A percentile compares a stretch with the other conserved stretches of the same genome.
Evolutionary conservation across 2,113 vertebrate species (phyloP).

Genomic region (Pavo muticus): DNA sequence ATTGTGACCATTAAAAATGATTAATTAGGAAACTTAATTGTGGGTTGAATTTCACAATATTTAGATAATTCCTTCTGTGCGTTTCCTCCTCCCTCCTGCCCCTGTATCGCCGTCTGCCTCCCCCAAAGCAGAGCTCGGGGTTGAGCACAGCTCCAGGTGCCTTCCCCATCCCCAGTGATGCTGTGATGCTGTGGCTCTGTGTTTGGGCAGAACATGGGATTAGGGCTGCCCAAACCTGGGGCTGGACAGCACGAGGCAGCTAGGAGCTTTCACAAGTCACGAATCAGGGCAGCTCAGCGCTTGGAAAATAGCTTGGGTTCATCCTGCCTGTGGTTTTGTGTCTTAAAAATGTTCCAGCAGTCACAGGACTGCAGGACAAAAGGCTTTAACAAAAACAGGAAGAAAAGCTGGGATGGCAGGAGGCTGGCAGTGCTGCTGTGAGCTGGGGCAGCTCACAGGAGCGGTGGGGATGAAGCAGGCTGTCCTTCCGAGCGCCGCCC

Average conservation of each 20-base stretch:
- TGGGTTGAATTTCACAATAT: background rate
- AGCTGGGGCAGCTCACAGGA: background rate
- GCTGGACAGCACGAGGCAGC: background rate
- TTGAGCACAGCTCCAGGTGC: accelerated
- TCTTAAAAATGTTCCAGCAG: background rate
- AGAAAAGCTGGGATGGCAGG: background rate
- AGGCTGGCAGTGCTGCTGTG: background rate
- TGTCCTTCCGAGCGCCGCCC: background rate
- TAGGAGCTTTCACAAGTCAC: background rate
- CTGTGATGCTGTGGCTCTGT: accelerated
- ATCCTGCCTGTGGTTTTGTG: background rate
- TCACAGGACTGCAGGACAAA: background rate
- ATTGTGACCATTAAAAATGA: background rate
- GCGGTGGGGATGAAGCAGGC: background rate
- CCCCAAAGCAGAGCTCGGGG: accelerated
- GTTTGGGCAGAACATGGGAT: accelerated
- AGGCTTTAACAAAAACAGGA: background rate
- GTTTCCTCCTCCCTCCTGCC: background rate
- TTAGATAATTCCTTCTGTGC: background rate
- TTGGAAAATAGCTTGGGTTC: background rate
- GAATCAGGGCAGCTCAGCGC: background rate
- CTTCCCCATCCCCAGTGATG: background rate
- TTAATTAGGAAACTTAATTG: background rate
- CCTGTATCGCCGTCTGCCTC: accelerated
- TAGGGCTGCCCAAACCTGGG: background rate